These are phyloP conservation scores for Chelmon rostratus DNA, from an alignment of 2,797 vertebrate genomes.

Conservation along the genomic window DNA sequence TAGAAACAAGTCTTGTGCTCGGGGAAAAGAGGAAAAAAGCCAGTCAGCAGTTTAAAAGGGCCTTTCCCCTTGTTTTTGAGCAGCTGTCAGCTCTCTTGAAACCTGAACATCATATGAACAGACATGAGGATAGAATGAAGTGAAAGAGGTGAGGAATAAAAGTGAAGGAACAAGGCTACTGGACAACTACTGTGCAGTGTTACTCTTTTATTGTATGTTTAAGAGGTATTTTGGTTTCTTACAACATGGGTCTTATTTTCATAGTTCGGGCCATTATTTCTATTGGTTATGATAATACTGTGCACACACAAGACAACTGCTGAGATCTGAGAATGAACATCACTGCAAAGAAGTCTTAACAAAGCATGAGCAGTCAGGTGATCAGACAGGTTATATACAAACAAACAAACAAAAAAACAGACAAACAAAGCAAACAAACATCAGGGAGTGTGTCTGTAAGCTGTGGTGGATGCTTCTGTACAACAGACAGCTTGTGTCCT, in stretches of 20 bases:
- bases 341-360: no score
- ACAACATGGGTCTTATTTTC: not conserved
- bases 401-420: no score
- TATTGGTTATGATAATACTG: not conserved
- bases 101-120: no score
- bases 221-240: not conserved
- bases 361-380: no score
- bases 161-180: not conserved
- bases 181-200: not conserved
- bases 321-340: no score
- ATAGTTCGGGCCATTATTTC: not conserved
- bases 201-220: not conserved
- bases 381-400: no score
- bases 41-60: not conserved
- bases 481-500: no score
- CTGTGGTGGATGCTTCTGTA: no score
- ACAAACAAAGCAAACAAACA: no score
- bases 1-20: constrained; percentile 17
- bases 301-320: not conserved
- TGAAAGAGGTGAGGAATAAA: not conserved
- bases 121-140: no score
- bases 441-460: no score
- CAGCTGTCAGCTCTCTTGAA: not conserved
- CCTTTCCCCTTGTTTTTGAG: not conserved
- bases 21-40: not conserved